These are phyloP conservation scores for Himalopsyche japonica DNA, from an alignment of 2,888 invertebrate species.

Conservation along the genomic window DNA sequence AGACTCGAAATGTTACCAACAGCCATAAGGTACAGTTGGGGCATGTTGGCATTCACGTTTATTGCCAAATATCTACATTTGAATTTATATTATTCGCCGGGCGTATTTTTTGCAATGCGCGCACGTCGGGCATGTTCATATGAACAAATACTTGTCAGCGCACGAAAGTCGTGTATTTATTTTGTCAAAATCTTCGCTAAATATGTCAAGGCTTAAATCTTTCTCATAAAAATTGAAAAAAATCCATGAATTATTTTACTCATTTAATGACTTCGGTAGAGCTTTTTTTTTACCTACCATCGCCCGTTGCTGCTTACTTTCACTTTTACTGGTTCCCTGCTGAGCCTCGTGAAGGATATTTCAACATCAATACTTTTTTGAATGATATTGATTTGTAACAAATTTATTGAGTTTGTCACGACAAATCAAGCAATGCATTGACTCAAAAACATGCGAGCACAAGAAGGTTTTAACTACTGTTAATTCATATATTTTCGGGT, in stretches of 20 bases:
- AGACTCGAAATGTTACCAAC: not conserved
- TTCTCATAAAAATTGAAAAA: not conserved
- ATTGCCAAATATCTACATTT: slow-evolving; percentile 4
- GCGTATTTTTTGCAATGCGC: not conserved
- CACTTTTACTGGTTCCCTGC: too few relatives aligned
- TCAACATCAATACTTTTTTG: too few relatives aligned
- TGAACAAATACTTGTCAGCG: not conserved
- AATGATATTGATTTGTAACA: too few relatives aligned
- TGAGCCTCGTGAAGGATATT: too few relatives aligned
- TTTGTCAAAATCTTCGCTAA: not conserved
- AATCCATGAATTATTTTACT: not conserved
- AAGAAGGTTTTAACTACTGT: too few relatives aligned
- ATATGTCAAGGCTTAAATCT: not conserved
- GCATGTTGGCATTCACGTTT: not conserved
- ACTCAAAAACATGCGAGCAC: too few relatives aligned
- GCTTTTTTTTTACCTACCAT: not conserved
- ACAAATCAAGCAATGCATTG: too few relatives aligned
- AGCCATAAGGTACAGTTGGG: not conserved
- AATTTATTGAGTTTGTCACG: too few relatives aligned
- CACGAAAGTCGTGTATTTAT: not conserved
- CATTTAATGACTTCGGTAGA: not conserved
- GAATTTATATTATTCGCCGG: not conserved
- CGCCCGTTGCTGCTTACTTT: too few relatives aligned
- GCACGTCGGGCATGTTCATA: not conserved
- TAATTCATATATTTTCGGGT: too few relatives aligned